These are phyloP conservation scores for Bos taurus DNA, from an alignment of 2,113 vertebrate species.

Conservation along the genomic window ARS-UCD2.0 NC_037328.1:157117001-157117500, in stretches of 20 bases:
- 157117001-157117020: neutral
- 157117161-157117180: neutral
- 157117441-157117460: constrained; percentile 68
- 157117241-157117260: neutral
- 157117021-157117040: neutral
- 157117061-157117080: neutral
- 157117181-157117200: neutral
- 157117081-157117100: neutral
- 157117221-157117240: neutral
- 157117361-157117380: constrained; percentile 61
- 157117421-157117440: constrained; percentile 61
- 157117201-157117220: neutral
- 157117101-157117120: neutral
- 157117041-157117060: neutral
- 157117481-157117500: constrained; percentile 69
- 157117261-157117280: neutral
- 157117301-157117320: neutral
- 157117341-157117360: neutral
- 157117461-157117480: constrained; percentile 62
- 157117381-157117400: constrained; percentile 61
- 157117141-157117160: neutral
- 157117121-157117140: neutral
- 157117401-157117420: constrained; percentile 69
- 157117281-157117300: neutral
- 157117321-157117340: constrained; percentile 34